Base-by-base conservation (phyloP, 1,140 invertebrate genomes). In the Ceratina calcarata region DNA sequence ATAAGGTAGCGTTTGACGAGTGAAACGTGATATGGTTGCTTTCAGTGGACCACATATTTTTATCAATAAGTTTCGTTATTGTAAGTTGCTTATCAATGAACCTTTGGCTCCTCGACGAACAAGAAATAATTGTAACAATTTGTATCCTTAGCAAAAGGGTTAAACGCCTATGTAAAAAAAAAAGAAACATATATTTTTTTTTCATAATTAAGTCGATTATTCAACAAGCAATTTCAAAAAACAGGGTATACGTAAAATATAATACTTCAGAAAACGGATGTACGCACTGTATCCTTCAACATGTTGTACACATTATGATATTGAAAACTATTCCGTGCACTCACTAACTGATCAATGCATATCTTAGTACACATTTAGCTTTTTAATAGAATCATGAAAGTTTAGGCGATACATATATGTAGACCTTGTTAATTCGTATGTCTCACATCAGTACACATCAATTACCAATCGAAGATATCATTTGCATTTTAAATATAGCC, bases 341-440 rank as follows among this genome's bases (percentile, higher is more conserved):
- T 37, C 70, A 65, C 22, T 57, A 18, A 37, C 6, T 8, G 53
- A 75, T 68, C 66, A 22, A 53, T 53, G 24, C 22, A 24, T 22
- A 51, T 68, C 71, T 74, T 49, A 65, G 27, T 37, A 76, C 32
- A 22, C 22, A 12, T 22, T 20, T 4, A 61, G 69, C 12, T 62
- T 22, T 10, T 22, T 24, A 68, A 15, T 60, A n/a, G 66, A 68
- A 68, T 22, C 55, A 45, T 69, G 8, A n/a, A 49, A 58, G 22
- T 76, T 68, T 27, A 60, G 13, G 60, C 18, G 55, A 49, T 53
- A 49, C 53, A 15, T 45, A 62, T n/a, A 78, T 45, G 37, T 45
- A 78, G 24, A 37, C 37, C 22, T 72, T 62, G 69, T 71, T 55
- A 53, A 45, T 71, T 55, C 60, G 53, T 71, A 64, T 58, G 49